Percentiles rank a stretch among this genome's conserved stretches.
These are phyloP conservation scores for Epinephelus malabaricus DNA, from an alignment of 2,797 vertebrate species.

Conservation along the genomic window DNA sequence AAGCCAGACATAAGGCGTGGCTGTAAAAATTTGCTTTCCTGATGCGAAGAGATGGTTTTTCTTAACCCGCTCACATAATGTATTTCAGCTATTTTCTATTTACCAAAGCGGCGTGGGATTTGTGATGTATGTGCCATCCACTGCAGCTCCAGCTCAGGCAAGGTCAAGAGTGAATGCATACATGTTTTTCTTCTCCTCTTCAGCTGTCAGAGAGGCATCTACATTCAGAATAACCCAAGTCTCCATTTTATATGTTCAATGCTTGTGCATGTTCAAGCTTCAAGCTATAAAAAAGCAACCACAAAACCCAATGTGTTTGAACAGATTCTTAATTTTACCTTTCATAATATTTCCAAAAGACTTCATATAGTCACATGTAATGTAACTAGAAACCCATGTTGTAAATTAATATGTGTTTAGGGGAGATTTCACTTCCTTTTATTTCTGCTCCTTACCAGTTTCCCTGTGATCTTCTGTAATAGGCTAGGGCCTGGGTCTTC, in stretches of 20 bases:
- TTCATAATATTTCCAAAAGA: background rate
- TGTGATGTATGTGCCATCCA: conserved; percentile 22
- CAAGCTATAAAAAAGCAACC: background rate
- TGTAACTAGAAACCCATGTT: conserved; percentile 27
- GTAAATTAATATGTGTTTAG: conserved; percentile 54
- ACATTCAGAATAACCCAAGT: background rate
- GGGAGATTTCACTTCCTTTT: conserved; percentile 49
- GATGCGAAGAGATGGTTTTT: background rate
- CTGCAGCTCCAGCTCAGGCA: conserved; percentile 14
- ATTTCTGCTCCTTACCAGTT: conserved; percentile 18
- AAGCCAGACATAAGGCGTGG: background rate
- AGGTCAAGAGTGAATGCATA: conserved; percentile 31
- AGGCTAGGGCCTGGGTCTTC: no score
- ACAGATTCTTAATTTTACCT: background rate
- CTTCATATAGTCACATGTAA: conserved; percentile 37
- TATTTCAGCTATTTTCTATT: conserved; percentile 25
- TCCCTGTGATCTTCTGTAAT: conserved; percentile 21
- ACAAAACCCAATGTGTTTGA: background rate
- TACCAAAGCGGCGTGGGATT: background rate
- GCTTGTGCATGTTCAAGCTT: background rate
- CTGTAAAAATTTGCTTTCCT: conserved; percentile 23
- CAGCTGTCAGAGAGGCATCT: background rate
- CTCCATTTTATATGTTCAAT: background rate
- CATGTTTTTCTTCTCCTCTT: background rate
- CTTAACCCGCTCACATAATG: background rate